phyloP scores from a whole-genome alignment of 1,140 invertebrate genomes.

The Plodia interpunctella region DNA sequence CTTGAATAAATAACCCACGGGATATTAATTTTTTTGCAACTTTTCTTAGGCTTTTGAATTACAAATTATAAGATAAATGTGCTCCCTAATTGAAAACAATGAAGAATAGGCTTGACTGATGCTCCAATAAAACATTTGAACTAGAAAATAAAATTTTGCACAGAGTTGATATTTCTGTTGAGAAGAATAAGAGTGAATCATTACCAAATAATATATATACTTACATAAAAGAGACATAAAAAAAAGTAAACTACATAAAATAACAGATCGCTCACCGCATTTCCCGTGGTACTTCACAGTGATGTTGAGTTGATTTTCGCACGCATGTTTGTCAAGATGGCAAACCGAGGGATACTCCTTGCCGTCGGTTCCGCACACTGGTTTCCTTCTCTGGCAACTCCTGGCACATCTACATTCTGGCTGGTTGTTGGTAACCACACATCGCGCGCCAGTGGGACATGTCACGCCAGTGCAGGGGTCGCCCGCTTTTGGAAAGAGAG shows the following conservation, averaged over 20 bases:
- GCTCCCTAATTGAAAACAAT: no score
- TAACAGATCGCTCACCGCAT: slow-evolving; percentile 90
- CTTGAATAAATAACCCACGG: slow-evolving; percentile 4
- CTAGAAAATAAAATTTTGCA: no score
- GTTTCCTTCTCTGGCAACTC: slow-evolving; percentile 83
- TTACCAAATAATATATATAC: no score
- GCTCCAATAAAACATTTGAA: no score
- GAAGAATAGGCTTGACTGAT: no score
- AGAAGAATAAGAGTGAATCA: no score
- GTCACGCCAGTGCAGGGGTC: slow-evolving; percentile 86
- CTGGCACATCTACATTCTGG: slow-evolving; percentile 86
- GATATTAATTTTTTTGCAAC: slow-evolving; percentile 4
- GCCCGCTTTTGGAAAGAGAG: slow-evolving; percentile 78
- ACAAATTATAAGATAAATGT: no score
- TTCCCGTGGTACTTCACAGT: slow-evolving; percentile 90
- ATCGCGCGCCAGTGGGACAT: slow-evolving; percentile 86
- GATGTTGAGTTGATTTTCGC: slow-evolving; percentile 85
- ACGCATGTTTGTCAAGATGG: slow-evolving; percentile 87
- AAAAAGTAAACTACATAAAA: no score
- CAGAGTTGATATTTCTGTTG: no score
- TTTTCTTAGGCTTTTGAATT: no score
- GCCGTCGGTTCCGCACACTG: slow-evolving; percentile 86
- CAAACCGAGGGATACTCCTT: slow-evolving; percentile 87
- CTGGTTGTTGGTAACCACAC: slow-evolving; percentile 85
- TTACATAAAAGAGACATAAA: no score